Evolutionary conservation across 1,140 invertebrate species (phyloP).

Genomic region (Uloborus diversus): DNA sequence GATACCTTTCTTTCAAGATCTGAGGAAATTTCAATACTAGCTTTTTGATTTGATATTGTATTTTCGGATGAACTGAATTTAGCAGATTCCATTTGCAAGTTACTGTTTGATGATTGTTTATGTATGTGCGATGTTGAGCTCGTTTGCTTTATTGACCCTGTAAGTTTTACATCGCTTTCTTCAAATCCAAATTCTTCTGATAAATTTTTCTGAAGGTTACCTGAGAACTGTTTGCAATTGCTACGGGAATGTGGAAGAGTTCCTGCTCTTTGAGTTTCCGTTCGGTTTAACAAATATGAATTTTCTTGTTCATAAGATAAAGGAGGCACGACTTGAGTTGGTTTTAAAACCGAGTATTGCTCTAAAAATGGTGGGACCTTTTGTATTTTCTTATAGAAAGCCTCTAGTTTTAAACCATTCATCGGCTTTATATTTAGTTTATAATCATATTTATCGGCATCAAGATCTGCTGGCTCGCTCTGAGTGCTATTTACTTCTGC

Average conservation of each 20-base stretch:
- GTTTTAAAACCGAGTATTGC: slow-evolving; percentile 45
- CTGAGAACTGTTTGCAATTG: slow-evolving; percentile 6
- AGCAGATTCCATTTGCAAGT: slow-evolving; percentile 24
- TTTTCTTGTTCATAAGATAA: slow-evolving; percentile 46
- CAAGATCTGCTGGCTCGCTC: slow-evolving; percentile 56
- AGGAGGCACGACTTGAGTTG: slow-evolving; percentile 51
- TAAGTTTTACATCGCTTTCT: not conserved
- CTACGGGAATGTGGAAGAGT: not conserved
- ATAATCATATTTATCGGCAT: slow-evolving; percentile 50
- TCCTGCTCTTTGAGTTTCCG: slow-evolving; percentile 30
- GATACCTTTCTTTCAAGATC: slow-evolving; percentile 19
- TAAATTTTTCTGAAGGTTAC: not conserved
- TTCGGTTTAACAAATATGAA: slow-evolving; percentile 24
- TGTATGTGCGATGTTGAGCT: slow-evolving; percentile 12
- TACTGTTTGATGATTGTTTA: slow-evolving; percentile 22
- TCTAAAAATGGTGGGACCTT: slow-evolving; percentile 54
- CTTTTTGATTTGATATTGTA: slow-evolving; percentile 3
- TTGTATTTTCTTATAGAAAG: slow-evolving; percentile 54
- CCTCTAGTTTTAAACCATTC: slow-evolving; percentile 57
- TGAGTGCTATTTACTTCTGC: slow-evolving; percentile 51
- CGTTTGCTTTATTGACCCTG: not conserved
- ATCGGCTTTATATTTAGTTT: slow-evolving; percentile 57
- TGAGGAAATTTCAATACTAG: not conserved
- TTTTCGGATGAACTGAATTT: slow-evolving; percentile 35
- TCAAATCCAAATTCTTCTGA: not conserved